These are phyloP conservation scores for Colaptes auratus DNA, from an alignment of 2,113 vertebrate genomes.

Conservation along the genomic window DNA sequence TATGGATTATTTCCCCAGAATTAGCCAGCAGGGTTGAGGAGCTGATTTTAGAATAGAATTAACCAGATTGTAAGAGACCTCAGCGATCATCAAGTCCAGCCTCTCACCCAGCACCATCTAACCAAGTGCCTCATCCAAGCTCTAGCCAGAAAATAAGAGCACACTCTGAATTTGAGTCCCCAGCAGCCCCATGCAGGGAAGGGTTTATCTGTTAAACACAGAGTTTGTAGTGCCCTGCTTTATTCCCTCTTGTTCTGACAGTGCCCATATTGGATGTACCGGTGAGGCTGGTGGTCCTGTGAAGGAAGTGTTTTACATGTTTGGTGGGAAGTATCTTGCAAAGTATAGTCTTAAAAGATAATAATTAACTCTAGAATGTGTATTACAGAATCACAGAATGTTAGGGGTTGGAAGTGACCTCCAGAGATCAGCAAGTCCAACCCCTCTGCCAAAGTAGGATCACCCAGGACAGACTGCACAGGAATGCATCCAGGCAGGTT, in stretches of 20 bases:
- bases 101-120: too few relatives aligned
- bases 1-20: neutral
- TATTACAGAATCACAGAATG: too few relatives aligned
- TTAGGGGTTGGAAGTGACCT: too few relatives aligned
- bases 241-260: neutral
- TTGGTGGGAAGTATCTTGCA: neutral
- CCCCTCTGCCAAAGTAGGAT: too few relatives aligned
- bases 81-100: too few relatives aligned
- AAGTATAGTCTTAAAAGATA: neutral
- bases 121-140: too few relatives aligned
- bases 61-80: too few relatives aligned
- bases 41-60: neutral
- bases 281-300: neutral
- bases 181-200: rapidly evolving
- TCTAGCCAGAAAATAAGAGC: rapidly evolving
- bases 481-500: too few relatives aligned
- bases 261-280: rapidly evolving
- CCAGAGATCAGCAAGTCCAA: too few relatives aligned
- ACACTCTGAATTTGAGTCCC: neutral
- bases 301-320: rapidly evolving
- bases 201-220: rapidly evolving
- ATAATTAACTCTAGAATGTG: rapidly evolving
- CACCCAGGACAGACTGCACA: too few relatives aligned
- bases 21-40: rapidly evolving
- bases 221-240: neutral